Base-by-base conservation (phyloP, 2,797 vertebrate species). In the Acropternis orthonyx region DNA sequence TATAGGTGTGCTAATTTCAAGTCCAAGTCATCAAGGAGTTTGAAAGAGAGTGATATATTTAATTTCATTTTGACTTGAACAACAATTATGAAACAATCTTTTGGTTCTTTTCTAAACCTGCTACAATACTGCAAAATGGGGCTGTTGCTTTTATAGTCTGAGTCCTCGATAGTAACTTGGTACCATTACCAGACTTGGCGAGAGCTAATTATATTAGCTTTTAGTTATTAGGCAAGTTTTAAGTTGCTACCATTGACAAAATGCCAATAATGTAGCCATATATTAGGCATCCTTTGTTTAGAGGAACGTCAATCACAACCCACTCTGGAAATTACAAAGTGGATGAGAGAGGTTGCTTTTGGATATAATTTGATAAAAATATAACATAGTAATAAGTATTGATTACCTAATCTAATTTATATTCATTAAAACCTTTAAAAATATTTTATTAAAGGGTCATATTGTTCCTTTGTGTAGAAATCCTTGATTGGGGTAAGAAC, bases 121-220 rank as follows among this genome's bases (percentile, higher is more conserved):
- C 76, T 87, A 43, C 11, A 58, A 17, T 66, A 61, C 32, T 61
- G 20, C 21, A 69, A 88, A 89, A 88, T 41, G 62, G 36, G 39
- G 24, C 83, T 68, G 37, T 84, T 92, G 41, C 56, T 72, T 65
- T 69, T 89, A 39, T 32, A 61, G 65, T 62, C 92, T 46, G 85
- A 30, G 58, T 58, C 62, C 80, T 92, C 75, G 63, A 78, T 91
- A 88, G 82, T 95, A 95, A 51, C 43, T 43, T 46, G 43, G 37
- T 95, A 66, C 54, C 51, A 48, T 90, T 78, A 88, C 19, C 59
- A 87, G 69, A 81, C 59, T 79, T 92, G 85, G 65, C 2, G 4
- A 84, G 80, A 94, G 56, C 58, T 92, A 90, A 89, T 89, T 95
- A 96, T 95, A 94, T 96, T 93, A 95, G 75, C 92, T 79, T 72